These are phyloP conservation scores for Xenentodon cancila DNA, from an alignment of 2,797 vertebrate species.

Conservation along the genomic window DNA sequence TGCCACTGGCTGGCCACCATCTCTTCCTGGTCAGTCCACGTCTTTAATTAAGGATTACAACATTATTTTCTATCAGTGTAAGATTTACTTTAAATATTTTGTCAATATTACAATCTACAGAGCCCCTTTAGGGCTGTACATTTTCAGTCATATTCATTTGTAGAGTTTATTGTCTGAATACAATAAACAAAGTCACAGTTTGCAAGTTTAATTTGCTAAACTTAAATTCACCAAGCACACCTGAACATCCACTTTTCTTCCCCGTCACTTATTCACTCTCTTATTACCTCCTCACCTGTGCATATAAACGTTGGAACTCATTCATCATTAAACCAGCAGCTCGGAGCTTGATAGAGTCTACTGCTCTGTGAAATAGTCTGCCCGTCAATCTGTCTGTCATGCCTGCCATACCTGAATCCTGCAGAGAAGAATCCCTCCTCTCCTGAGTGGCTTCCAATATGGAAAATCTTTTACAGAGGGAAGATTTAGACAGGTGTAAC, in stretches of 20 bases:
- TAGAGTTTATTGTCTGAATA: slow-evolving; percentile 20
- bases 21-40: no score
- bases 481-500: slow-evolving; percentile 71
- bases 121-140: neutral
- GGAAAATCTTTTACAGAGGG: slow-evolving; percentile 67
- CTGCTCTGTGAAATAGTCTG: slow-evolving; percentile 58
- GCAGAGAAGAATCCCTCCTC: slow-evolving; percentile 36
- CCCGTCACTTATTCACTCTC: slow-evolving; percentile 46
- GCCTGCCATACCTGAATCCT: slow-evolving; percentile 42
- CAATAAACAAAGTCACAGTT: slow-evolving; percentile 10
- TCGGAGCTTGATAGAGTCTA: slow-evolving; percentile 44
- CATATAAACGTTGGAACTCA: slow-evolving; percentile 51
- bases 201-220: slow-evolving; percentile 52
- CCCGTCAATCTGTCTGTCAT: slow-evolving; percentile 61
- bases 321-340: slow-evolving; percentile 57
- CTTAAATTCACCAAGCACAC: slow-evolving; percentile 25
- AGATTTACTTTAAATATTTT: neutral
- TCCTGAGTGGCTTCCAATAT: slow-evolving; percentile 43
- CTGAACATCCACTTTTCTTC: slow-evolving; percentile 36
- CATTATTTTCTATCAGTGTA: neutral
- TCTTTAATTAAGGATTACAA: neutral
- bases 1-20: no score
- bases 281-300: slow-evolving; percentile 64
- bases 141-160: slow-evolving; percentile 21
- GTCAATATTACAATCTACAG: neutral